Conservation (phyloP, 2,113 vertebrate genomes). For the Talpa occidentalis region DNA sequence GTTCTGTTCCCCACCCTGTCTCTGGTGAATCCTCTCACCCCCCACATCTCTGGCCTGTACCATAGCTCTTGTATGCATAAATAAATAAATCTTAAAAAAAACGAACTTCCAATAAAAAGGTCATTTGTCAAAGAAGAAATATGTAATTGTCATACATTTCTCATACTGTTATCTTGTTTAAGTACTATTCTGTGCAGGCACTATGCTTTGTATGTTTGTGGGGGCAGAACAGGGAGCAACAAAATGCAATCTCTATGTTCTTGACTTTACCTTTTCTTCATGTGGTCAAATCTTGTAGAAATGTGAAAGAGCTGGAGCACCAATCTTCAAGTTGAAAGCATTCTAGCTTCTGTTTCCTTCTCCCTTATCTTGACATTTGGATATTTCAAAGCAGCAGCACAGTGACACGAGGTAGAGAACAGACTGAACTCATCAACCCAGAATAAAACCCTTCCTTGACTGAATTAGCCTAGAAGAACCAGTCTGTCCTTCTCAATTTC, state of each 20-base stretch:
- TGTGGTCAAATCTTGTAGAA: neutral
- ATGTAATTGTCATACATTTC: neutral
- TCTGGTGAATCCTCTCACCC: too few relatives aligned
- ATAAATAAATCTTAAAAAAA: too few relatives aligned
- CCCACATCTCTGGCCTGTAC: too few relatives aligned
- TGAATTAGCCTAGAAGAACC: neutral
- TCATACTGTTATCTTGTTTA: neutral
- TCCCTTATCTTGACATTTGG: neutral
- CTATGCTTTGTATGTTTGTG: too few relatives aligned
- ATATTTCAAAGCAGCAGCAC: neutral
- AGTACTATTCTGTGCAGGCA: neutral
- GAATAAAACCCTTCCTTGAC: neutral
- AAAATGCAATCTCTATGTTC: neutral
- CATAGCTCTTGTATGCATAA: too few relatives aligned
- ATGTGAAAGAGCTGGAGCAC: neutral
- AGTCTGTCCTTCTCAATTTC: neutral
- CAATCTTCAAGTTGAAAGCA: neutral
- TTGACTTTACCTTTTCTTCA: neutral
- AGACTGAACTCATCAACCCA: neutral
- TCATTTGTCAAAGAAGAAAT: constrained; percentile 10
- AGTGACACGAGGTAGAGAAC: accelerated
- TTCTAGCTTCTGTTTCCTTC: neutral
- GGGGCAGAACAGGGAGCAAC: neutral
- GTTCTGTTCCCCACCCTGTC: too few relatives aligned
- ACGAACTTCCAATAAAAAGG: too few relatives aligned